phyloP scores from a whole-genome alignment of 2,113 vertebrate species.

The Pao palembangensis region DNA sequence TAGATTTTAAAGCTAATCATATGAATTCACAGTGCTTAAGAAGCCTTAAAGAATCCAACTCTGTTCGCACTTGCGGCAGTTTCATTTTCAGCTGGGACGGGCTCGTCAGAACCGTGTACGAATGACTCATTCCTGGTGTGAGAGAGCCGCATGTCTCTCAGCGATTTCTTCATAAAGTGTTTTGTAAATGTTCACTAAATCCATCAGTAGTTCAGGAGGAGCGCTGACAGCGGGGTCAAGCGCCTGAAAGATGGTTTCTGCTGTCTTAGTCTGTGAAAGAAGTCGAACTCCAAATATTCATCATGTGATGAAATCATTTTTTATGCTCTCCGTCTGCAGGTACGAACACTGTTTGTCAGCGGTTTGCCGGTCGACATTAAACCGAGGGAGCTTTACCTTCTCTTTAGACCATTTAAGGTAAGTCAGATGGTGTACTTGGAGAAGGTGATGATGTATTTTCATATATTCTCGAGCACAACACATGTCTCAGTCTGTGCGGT shows the following conservation, averaged over 20 bases:
- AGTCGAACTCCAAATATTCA: background rate
- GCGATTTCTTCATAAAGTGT: no score
- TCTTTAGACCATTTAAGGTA: conserved; percentile 97
- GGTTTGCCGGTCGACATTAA: conserved; percentile 97
- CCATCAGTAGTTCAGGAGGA: no score
- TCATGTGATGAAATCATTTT: background rate
- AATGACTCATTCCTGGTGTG: no score
- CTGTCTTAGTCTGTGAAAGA: background rate
- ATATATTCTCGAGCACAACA: background rate
- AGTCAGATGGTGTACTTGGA: conserved; percentile 25
- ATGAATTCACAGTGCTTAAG: no score
- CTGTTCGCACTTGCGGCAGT: no score
- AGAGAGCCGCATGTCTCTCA: no score
- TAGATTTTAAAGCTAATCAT: no score
- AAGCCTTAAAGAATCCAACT: no score
- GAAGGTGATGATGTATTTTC: no score
- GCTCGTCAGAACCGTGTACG: no score
- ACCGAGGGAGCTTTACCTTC: conserved; percentile 94
- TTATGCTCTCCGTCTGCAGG: conserved; percentile 45
- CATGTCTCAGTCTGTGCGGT: background rate
- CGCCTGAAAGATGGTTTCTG: background rate
- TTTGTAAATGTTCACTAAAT: no score
- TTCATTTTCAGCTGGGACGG: no score
- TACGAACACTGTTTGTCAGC: conserved; percentile 93
- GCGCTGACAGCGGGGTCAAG: background rate